phyloP scores from a whole-genome alignment of 2,888 invertebrate genomes.

The Dinocampus coccinellae region DNA sequence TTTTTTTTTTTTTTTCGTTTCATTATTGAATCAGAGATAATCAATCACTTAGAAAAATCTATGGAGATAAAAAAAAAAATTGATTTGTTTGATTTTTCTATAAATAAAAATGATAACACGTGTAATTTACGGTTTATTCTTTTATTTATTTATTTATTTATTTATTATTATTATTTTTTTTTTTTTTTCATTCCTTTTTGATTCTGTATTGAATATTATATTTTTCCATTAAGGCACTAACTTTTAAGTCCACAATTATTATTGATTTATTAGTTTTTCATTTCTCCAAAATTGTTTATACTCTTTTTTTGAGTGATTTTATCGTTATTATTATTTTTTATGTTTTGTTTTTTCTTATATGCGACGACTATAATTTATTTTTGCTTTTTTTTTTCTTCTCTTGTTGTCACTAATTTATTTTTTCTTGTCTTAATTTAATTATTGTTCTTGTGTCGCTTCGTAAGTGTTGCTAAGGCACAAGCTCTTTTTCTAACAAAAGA shows the following conservation, averaged over 20 bases:
- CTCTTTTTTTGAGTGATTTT: constrained; percentile 19
- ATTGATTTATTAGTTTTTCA: constrained; percentile 26
- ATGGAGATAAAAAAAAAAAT: neutral
- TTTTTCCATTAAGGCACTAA: constrained; percentile 46
- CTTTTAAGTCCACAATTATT: constrained; percentile 43
- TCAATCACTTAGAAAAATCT: neutral
- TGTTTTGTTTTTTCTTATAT: neutral
- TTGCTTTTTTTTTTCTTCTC: too few species aligned
- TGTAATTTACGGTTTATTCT: neutral
- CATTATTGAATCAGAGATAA: too few species aligned
- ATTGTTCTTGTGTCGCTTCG: constrained; percentile 34
- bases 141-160: neutral
- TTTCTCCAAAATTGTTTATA: constrained; percentile 39
- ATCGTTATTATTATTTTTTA: neutral
- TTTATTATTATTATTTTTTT: too few species aligned
- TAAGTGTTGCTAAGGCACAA: constrained; percentile 62
- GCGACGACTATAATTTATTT: too few species aligned
- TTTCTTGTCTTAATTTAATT: constrained; percentile 14
- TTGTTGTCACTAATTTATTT: too few species aligned
- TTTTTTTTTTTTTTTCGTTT: neutral
- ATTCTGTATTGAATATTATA: constrained; percentile 23
- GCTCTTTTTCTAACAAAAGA: constrained; percentile 48
- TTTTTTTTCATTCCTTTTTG: neutral
- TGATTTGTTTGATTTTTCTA: neutral
- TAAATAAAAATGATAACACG: neutral